phyloP scores from a whole-genome alignment of 2,797 vertebrate genomes.

The Phoeniculus purpureus region DNA sequence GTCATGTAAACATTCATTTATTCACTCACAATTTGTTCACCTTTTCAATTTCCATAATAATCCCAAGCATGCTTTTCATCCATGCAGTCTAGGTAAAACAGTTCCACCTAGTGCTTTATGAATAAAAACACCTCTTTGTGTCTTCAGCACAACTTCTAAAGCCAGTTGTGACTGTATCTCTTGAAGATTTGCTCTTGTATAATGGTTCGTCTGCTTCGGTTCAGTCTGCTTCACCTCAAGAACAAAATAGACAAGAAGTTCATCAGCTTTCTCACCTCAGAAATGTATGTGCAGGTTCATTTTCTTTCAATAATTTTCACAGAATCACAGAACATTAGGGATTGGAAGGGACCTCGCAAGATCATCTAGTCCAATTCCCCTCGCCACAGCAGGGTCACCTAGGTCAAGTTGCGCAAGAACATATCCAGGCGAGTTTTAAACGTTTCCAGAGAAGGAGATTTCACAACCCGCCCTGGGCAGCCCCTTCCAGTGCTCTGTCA shows the following conservation, averaged over 20 bases:
- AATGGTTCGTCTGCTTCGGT: background rate
- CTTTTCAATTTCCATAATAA: background rate
- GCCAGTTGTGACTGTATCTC: background rate
- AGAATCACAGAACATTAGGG: too few relatives aligned
- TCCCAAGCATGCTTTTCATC: background rate
- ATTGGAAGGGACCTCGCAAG: too few relatives aligned
- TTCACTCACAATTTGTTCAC: background rate
- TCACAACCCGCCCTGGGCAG: too few relatives aligned
- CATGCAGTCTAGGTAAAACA: background rate
- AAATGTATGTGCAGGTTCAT: too few relatives aligned
- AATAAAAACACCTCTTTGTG: background rate
- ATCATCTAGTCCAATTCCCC: too few relatives aligned
- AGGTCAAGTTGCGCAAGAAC: too few relatives aligned
- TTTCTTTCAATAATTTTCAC: too few relatives aligned
- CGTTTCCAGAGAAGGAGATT: too few relatives aligned
- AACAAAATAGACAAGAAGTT: background rate
- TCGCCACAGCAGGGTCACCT: too few relatives aligned
- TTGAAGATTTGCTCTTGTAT: background rate
- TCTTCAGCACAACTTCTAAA: background rate
- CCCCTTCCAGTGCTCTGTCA: too few relatives aligned
- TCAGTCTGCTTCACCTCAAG: background rate
- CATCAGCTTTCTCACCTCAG: too few relatives aligned
- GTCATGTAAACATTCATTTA: background rate
- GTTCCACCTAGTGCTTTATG: background rate
- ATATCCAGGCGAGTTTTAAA: too few relatives aligned